Evolutionary conservation across 2,113 vertebrate species (phyloP), one percentile per base, ranked within the genome.

Genomic region (Vanacampus margaritifer): DNA sequence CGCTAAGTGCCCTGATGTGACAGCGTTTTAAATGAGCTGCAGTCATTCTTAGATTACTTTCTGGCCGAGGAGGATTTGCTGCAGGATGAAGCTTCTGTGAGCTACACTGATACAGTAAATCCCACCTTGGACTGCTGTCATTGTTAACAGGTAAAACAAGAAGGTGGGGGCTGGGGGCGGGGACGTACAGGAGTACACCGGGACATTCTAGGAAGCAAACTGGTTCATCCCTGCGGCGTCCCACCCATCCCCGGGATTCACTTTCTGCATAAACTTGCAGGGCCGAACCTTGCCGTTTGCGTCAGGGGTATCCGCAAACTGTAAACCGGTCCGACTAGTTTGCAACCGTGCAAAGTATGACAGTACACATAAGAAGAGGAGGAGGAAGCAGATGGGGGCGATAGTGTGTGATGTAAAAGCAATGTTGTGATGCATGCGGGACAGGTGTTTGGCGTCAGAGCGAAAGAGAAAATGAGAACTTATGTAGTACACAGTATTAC

Each of bases 291-390:
- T 64, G 82, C 73, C 85, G 76, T 83, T 78, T 79, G 48, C 28
- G 10, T 66, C 72, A 21, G 50, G 67, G 54, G 21, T 71, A 39
- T 43, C 39, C 37, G 19, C 26, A 45, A 64, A 54, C 66, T 0
- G 1, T n/a, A 87, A 60, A 89, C 89, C 80, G 73, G 89, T 89
- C 72, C 2, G 39, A 89, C 89, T 48, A 58, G 88, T 89, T 88
- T 72, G 57, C 43, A 45, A 17, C 14, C 46, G 57, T 1, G 21
- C 26, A 28, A n/a, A n/a, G 41, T 35, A 21, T 26, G 50, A 56
- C 32, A 64, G 23, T 11, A 5, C 51, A 39, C 7, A 0, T 10
- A 32, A 6, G 58, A 62, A 0, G 5, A 0, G 3, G 17, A 28
- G n/a, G 45, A 16, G 36, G 32, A 23, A 26, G 39, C 61, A 75